Percentiles rank a stretch among this genome's conserved stretches.
phyloP scores from a whole-genome alignment of 1,140 invertebrate genomes.

The Brachionus angularis region DNA sequence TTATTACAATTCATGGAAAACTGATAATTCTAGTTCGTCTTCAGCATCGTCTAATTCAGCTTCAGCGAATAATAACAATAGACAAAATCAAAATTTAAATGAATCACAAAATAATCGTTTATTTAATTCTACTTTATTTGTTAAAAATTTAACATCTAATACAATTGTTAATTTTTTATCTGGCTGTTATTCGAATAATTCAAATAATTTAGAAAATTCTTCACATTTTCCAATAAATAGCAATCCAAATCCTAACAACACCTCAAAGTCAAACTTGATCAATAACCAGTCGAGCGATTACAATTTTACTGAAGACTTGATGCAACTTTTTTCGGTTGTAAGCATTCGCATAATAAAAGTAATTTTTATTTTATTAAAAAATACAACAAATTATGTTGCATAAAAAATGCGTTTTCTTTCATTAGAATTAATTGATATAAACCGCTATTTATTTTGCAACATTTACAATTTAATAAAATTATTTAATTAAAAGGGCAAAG shows the following conservation, averaged over 20 bases:
- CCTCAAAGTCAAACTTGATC: slow-evolving; percentile 45
- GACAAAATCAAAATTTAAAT: slow-evolving; percentile 45
- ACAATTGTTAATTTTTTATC: slow-evolving; percentile 18
- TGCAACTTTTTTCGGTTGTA: slow-evolving; percentile 37
- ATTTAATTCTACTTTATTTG: slow-evolving; percentile 51
- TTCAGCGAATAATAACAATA: background rate
- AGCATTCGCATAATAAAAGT: slow-evolving; percentile 41
- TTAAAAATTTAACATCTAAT: slow-evolving; percentile 45
- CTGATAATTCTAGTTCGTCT: background rate
- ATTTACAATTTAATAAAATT: too few species aligned
- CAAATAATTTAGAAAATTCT: slow-evolving; percentile 15
- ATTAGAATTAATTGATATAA: too few species aligned
- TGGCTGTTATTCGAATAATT: background rate
- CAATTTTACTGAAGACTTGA: slow-evolving; percentile 46
- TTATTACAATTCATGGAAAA: slow-evolving; percentile 42
- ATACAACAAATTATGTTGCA: too few species aligned
- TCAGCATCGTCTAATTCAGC: slow-evolving; percentile 67
- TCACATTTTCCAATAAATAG: too few species aligned
- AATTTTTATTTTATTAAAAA: too few species aligned
- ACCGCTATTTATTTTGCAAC: too few species aligned
- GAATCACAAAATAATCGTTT: too few species aligned
- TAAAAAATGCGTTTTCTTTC: too few species aligned
- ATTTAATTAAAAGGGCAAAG: slow-evolving; percentile 1
- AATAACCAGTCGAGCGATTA: slow-evolving; percentile 50
- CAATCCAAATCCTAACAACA: slow-evolving; percentile 47